phyloP scores from a whole-genome alignment of 2,113 vertebrate genomes.

The Chaenogobius annularis region DNA sequence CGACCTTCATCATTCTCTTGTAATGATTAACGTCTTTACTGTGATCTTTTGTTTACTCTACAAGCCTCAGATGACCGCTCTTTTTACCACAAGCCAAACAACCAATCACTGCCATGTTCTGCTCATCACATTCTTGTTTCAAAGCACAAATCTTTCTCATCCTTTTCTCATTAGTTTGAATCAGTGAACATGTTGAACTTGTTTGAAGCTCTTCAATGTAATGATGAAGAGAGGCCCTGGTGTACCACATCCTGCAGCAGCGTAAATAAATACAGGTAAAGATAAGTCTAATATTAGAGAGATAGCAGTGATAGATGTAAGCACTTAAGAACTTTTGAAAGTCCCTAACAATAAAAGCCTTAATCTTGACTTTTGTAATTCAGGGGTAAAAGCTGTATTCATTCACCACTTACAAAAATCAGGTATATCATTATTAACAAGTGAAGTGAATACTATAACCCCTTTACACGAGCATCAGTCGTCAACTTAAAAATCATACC shows the following conservation, averaged over 20 bases:
- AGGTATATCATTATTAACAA: too few relatives aligned
- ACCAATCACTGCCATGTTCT: constrained; percentile 50
- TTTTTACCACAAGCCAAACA: constrained; percentile 35
- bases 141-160: constrained; percentile 43
- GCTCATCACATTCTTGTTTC: constrained; percentile 46
- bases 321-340: not conserved
- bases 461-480: too few relatives aligned
- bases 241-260: constrained; percentile 63
- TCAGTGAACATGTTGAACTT: constrained; percentile 63
- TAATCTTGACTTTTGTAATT: not conserved
- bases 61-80: constrained; percentile 38
- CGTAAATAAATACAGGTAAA: constrained; percentile 57
- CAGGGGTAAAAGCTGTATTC: not conserved
- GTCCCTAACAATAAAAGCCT: too few relatives aligned
- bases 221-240: constrained; percentile 57
- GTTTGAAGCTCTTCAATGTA: constrained; percentile 56
- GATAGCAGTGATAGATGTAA: constrained; percentile 32
- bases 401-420: too few relatives aligned
- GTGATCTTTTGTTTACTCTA: constrained; percentile 49
- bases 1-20: constrained; percentile 7
- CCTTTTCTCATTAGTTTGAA: constrained; percentile 53
- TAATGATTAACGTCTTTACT: constrained; percentile 24
- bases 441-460: too few relatives aligned
- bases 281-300: constrained; percentile 53
- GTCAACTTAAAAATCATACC: too few relatives aligned